Evolutionary conservation across 2,113 vertebrate genomes (phyloP).

Genomic region (Mesoclemmys tuberculata): DNA sequence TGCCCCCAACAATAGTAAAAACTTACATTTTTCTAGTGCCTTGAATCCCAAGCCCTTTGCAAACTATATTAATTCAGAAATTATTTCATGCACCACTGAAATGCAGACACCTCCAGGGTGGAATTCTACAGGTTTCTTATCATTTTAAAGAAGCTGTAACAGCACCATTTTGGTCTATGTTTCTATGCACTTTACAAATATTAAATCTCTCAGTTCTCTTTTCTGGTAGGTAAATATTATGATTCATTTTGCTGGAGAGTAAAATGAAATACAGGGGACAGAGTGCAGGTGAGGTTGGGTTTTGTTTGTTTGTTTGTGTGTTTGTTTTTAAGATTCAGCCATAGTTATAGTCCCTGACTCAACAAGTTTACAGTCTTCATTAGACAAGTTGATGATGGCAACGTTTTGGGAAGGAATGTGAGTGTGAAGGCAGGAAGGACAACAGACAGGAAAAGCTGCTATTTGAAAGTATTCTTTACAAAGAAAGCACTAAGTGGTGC

Average conservation of each 20-base stretch:
- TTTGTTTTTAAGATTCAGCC: background rate
- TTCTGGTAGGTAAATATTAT: background rate
- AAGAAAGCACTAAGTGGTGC: background rate
- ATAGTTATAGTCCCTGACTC: background rate
- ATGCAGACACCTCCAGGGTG: background rate
- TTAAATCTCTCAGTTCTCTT: background rate
- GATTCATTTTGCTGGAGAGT: background rate
- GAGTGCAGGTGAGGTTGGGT: background rate
- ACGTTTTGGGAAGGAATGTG: background rate
- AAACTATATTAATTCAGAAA: background rate
- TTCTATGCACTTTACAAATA: background rate
- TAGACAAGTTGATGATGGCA: background rate
- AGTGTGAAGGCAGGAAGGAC: background rate
- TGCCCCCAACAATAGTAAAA: background rate
- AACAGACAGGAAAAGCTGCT: conserved; percentile 14
- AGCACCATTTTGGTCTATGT: background rate
- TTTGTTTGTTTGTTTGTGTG: background rate
- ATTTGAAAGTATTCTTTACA: background rate
- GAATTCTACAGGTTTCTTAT: conserved; percentile 24
- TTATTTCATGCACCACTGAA: background rate
- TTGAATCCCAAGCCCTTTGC: background rate
- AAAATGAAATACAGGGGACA: background rate
- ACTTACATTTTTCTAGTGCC: background rate
- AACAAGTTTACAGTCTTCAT: background rate
- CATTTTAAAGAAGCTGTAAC: background rate